Evolutionary conservation across 2,113 vertebrate species (phyloP).

Genomic region (Psilopogon haemacephalus): DNA sequence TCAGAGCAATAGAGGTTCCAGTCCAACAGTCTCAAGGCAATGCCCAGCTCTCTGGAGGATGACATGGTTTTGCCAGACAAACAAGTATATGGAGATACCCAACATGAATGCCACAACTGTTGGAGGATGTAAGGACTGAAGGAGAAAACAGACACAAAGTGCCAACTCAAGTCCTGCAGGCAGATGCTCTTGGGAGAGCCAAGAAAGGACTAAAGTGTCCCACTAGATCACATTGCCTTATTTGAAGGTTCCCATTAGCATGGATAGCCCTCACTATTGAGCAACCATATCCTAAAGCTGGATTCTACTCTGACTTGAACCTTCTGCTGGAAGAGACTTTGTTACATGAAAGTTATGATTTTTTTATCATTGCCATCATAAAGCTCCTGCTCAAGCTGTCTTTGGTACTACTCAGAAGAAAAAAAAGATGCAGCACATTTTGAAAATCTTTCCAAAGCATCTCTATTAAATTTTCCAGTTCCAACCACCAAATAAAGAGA

Average conservation of each 20-base stretch:
- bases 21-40: background rate
- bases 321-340: background rate
- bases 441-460: background rate
- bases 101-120: background rate
- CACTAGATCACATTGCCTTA: background rate
- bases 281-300: background rate
- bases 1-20: background rate
- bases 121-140: background rate
- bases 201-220: background rate
- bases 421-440: background rate
- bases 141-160: background rate
- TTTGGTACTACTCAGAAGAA: background rate
- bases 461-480: background rate
- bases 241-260: background rate
- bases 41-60: background rate
- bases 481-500: background rate
- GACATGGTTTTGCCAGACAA: background rate
- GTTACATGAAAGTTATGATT: background rate
- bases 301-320: background rate
- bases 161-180: background rate
- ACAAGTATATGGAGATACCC: background rate
- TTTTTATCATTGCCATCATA: background rate
- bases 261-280: accelerated
- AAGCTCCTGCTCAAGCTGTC: background rate
- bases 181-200: background rate